Percentiles rank a stretch among this genome's conserved stretches.
Conservation (phyloP, 2,888 invertebrate species). For the Zaprionus obscuricornis region DNA sequence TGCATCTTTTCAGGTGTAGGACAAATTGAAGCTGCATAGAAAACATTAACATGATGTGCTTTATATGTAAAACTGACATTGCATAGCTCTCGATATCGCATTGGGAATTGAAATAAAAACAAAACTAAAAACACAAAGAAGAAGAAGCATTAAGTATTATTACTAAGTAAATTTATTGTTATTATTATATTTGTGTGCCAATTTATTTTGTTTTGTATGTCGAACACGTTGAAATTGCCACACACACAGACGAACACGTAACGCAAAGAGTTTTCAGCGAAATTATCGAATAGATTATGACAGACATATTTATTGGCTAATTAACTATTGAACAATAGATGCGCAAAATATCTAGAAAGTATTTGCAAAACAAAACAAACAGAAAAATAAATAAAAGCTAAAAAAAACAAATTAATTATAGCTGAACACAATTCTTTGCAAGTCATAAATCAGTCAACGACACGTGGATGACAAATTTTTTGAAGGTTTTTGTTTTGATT, state of each 20-base stretch:
- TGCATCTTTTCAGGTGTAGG: conserved; percentile 28
- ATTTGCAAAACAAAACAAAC: conserved; percentile 44
- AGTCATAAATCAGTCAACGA: conserved; percentile 32
- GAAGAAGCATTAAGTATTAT: too few species aligned
- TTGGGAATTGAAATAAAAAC: too few species aligned
- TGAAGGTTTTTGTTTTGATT: neutral
- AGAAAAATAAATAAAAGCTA: neutral
- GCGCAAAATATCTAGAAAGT: conserved; percentile 35
- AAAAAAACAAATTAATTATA: too few species aligned
- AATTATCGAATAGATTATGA: conserved; percentile 55
- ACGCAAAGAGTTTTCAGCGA: conserved; percentile 40
- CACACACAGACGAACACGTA: conserved; percentile 28
- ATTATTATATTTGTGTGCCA: conserved; percentile 25
- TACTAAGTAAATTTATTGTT: too few species aligned
- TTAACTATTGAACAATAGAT: conserved; percentile 39
- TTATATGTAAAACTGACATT: too few species aligned
- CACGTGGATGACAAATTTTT: conserved; percentile 3
- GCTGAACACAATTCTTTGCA: conserved; percentile 15
- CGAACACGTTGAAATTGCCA: conserved; percentile 34
- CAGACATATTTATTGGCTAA: conserved; percentile 54
- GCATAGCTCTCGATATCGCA: too few species aligned
- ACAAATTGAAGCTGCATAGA: neutral
- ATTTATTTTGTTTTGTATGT: conserved; percentile 34
- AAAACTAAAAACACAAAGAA: too few species aligned
- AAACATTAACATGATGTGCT: too few species aligned